A percentile compares a stretch with the other conserved stretches of the same genome.
phyloP scores from a whole-genome alignment of 2,113 vertebrate species.

The Anser brachyrhynchus region DNA sequence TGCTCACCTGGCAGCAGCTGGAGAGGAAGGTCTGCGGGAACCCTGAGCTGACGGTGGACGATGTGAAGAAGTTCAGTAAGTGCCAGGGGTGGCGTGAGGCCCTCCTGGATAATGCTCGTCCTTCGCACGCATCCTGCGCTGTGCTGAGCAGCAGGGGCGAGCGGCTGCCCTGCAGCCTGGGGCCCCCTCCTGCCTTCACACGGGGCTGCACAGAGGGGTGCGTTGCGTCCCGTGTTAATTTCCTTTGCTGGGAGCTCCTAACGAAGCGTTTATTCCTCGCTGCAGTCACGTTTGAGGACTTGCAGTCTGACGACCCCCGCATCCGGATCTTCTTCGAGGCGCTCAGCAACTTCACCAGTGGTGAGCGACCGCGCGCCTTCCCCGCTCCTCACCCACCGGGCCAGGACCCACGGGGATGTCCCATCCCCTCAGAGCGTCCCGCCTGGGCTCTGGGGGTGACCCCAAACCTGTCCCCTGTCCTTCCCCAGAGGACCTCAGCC shows the following conservation, averaged over 20 bases:
- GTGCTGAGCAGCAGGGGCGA: not conserved
- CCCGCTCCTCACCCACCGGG: not conserved
- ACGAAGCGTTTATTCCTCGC: not conserved
- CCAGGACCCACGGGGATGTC: not conserved
- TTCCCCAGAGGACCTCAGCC: slow-evolving; percentile 92
- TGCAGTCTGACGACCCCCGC: slow-evolving; percentile 80
- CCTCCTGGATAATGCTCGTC: not conserved
- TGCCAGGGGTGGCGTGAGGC: not conserved
- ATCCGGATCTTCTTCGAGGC: slow-evolving; percentile 91
- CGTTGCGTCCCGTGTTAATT: not conserved
- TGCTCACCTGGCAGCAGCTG: slow-evolving; percentile 94
- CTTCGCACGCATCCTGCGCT: fast-evolving
- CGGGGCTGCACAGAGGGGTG: not conserved
- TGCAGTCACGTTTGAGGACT: slow-evolving; percentile 88
- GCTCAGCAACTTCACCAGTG: slow-evolving; percentile 92
- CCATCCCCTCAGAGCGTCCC: not conserved
- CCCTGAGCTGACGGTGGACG: slow-evolving; percentile 88
- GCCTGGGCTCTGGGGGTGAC: not conserved
- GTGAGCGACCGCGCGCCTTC: slow-evolving; percentile 70
- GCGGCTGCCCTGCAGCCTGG: not conserved
- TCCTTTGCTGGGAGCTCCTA: not conserved
- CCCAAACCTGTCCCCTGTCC: not conserved
- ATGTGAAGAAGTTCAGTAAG: slow-evolving; percentile 85
- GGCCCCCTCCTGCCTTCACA: not conserved
- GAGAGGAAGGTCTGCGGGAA: slow-evolving; percentile 94